Base-by-base conservation (phyloP, 2,888 invertebrate genomes). In the Cremastobaeus sp. region DNA sequence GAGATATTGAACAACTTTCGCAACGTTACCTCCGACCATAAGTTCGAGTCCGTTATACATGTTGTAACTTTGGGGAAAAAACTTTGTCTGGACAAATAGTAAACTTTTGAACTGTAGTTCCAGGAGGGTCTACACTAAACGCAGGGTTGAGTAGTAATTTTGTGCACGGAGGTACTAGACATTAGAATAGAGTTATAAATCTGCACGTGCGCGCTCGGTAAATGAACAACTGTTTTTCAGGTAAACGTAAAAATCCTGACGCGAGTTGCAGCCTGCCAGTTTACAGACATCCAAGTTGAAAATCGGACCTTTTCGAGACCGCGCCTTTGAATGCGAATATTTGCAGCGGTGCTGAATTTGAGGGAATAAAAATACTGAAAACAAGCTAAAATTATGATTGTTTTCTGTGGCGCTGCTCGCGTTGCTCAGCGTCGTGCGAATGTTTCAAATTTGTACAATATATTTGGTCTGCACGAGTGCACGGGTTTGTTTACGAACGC, bases 141-240 rank as follows among this genome's bases (percentile, higher is more conserved):
- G 43, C 11, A 41, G 48, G 55, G 18, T 43, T 39, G 48, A 65
- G 39, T 66, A 55, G 48, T 48, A 47, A 55, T 55, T 66, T 47
- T 66, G 65, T 66, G 65, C 55, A 66, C 55, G 48, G 47, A 55
- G 39, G 55, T 48, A 65, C 65, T n/a, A 18, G 64, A 52, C 64
- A 64, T 64, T 52, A 45, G 52, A 35, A 52, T 35, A 47, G 39
- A 65, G 64, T 65, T 66, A 66, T 55, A 32, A 66, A 65, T 47
- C 65, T 39, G 43, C 17, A 6, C 37, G 25, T 54, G 41, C 14
- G 30, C 35, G 20, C 28, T 35, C 35, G 41, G n/a, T 47, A 43
- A 59, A 37, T 37, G 15, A 37, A 57, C 21, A 32, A 1, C 12
- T 14, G 28, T 20, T 11, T 55, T 55, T 55, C n/a, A n/a, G n/a